Evolutionary conservation across 2,797 vertebrate genomes (phyloP).

Genomic region (Petrocephalus sullivani): DNA sequence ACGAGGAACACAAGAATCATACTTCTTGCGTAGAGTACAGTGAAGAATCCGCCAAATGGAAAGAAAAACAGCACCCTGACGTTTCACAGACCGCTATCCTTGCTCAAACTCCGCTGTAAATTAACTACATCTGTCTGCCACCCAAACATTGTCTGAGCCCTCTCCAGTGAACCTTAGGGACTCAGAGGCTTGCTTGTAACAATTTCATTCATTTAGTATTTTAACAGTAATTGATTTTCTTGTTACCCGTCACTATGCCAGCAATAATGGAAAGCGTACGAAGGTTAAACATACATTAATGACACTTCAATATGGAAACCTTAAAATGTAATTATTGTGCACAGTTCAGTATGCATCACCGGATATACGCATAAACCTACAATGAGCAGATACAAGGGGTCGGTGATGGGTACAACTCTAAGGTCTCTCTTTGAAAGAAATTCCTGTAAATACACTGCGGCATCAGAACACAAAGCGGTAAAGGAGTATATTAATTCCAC

Average conservation of each 20-base stretch:
- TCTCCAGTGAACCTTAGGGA: background rate
- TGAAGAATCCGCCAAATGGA: background rate
- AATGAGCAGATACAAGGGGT: background rate
- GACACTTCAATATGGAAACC: background rate
- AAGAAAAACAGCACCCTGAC: background rate
- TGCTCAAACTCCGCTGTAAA: conserved; percentile 42
- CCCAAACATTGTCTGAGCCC: background rate
- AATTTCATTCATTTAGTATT: background rate
- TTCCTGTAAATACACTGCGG: background rate
- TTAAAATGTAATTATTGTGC: background rate
- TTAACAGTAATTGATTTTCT: background rate
- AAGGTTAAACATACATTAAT: background rate
- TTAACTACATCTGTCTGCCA: background rate
- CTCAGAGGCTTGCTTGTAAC: background rate
- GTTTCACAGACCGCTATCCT: accelerated
- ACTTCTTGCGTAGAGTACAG: conserved; percentile 1
- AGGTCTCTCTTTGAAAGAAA: background rate
- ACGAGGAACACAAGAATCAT: conserved; percentile 53
- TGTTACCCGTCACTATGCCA: background rate
- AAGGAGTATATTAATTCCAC: background rate
- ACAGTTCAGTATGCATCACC: background rate
- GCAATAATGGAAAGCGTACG: background rate
- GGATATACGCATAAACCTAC: background rate
- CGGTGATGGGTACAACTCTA: background rate
- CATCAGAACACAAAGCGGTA: background rate